phyloP scores from a whole-genome alignment of 2,888 invertebrate genomes.

The Microctonus brassicae region DNA sequence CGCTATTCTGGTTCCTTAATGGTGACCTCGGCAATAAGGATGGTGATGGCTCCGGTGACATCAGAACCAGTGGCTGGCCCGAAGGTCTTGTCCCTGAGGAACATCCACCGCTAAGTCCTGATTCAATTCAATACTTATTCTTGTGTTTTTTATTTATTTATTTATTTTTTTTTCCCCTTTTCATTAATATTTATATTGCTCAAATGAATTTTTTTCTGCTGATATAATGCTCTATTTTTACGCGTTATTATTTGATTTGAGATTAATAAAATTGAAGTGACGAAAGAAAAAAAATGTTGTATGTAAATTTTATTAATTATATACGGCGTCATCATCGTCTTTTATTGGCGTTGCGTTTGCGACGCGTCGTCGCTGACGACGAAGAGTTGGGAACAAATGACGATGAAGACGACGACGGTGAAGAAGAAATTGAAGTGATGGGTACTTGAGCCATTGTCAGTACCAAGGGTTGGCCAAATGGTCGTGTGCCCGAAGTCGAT shows the following conservation, averaged over 20 bases:
- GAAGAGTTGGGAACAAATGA: slow-evolving; percentile 19
- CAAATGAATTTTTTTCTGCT: background rate
- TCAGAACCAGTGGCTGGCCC: slow-evolving; percentile 81
- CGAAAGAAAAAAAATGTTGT: slow-evolving; percentile 41
- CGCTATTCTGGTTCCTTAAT: slow-evolving; percentile 61
- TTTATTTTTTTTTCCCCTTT: slow-evolving; percentile 26
- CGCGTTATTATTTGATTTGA: slow-evolving; percentile 43
- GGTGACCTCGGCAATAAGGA: slow-evolving; percentile 49
- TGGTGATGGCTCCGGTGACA: slow-evolving; percentile 48
- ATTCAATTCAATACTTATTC: slow-evolving; percentile 40
- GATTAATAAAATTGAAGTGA: slow-evolving; percentile 48
- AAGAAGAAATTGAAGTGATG: slow-evolving; percentile 52
- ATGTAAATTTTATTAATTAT: background rate
- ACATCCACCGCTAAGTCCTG: slow-evolving; percentile 51
- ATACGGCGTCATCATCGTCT: slow-evolving; percentile 66
- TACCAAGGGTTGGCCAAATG: slow-evolving; percentile 86
- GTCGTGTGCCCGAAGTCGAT: slow-evolving; percentile 74
- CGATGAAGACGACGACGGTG: background rate
- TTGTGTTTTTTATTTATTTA: slow-evolving; percentile 22
- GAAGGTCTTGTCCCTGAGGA: slow-evolving; percentile 75
- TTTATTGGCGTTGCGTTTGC: slow-evolving; percentile 61
- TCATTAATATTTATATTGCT: background rate
- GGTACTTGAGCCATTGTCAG: slow-evolving; percentile 63
- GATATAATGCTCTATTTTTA: background rate
- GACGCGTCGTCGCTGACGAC: slow-evolving; percentile 46